These are phyloP conservation scores for Zosterops japonicus DNA, from an alignment of 2,113 vertebrate genomes.

Conservation along the genomic window DNA sequence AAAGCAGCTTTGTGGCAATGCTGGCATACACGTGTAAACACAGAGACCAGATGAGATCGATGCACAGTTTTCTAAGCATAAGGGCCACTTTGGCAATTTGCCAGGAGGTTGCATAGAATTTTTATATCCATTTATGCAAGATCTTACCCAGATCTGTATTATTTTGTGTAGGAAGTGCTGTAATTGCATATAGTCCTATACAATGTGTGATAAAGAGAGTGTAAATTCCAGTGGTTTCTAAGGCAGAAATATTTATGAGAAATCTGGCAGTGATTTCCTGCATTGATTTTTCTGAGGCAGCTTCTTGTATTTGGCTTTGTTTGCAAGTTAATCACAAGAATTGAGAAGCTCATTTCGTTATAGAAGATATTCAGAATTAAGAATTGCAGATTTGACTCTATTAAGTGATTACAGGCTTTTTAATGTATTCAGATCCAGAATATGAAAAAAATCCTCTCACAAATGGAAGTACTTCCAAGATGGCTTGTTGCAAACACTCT, in stretches of 20 bases:
- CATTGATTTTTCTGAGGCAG: slow-evolving; percentile 44
- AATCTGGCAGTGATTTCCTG: slow-evolving; percentile 23
- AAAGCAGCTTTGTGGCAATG: background rate
- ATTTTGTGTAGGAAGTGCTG: slow-evolving; percentile 9
- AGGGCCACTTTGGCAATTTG: background rate
- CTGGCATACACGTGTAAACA: background rate
- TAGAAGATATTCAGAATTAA: slow-evolving; percentile 22
- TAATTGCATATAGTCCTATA: background rate
- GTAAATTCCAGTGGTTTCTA: slow-evolving; percentile 30
- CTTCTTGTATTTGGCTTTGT: slow-evolving; percentile 52
- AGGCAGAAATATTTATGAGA: slow-evolving; percentile 46
- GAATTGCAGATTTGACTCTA: slow-evolving; percentile 50
- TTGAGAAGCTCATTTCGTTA: slow-evolving; percentile 1
- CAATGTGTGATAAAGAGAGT: background rate
- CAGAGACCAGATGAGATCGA: background rate
- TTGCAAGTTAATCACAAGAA: slow-evolving; percentile 36
- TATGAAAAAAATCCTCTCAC: slow-evolving; percentile 29
- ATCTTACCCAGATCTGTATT: background rate
- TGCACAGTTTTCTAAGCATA: background rate
- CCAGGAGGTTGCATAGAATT: background rate
- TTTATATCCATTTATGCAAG: background rate
- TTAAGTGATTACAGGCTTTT: slow-evolving; percentile 60
- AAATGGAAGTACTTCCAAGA: slow-evolving; percentile 55
- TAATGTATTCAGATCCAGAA: slow-evolving; percentile 40
- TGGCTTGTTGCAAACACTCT: slow-evolving; percentile 41